These are phyloP conservation scores for Nasonia vitripennis DNA, from an alignment of 1,140 invertebrate genomes.

Conservation along the genomic window DNA sequence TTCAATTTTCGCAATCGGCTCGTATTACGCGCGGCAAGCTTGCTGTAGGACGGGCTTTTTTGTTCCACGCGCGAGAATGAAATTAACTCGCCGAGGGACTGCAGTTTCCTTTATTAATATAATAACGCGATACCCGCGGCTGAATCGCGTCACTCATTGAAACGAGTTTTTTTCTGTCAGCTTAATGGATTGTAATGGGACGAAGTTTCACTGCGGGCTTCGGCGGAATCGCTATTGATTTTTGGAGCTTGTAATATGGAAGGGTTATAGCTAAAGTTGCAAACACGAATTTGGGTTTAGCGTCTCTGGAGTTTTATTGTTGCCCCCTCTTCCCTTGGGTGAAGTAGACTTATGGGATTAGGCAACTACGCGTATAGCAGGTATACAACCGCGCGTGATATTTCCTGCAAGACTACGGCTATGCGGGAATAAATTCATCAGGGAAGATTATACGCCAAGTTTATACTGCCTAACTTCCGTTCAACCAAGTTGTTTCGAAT, in stretches of 20 bases:
- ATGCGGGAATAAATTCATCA: neutral
- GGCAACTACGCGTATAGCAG: neutral
- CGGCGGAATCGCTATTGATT: neutral
- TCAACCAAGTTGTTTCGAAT: neutral
- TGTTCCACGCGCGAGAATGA: conserved; percentile 15
- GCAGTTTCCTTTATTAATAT: conserved; percentile 34
- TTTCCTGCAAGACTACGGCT: neutral
- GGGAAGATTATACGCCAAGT: neutral
- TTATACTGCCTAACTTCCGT: neutral
- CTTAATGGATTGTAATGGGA: neutral
- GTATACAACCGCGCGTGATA: neutral
- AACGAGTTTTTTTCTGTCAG: neutral
- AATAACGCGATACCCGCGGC: conserved; percentile 8
- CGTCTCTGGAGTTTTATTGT: neutral
- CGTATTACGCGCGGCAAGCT: neutral
- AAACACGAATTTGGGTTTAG: neutral
- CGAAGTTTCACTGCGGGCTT: neutral
- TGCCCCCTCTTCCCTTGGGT: neutral
- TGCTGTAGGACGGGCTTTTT: neutral
- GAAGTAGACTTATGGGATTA: conserved; percentile 1
- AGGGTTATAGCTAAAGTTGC: neutral
- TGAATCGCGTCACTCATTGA: neutral
- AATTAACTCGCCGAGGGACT: conserved; percentile 1
- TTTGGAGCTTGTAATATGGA: neutral
- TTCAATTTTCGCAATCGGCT: conserved; percentile 37